Conservation (phyloP, 2,113 vertebrate species). For the Emydura subglobosa region DNA sequence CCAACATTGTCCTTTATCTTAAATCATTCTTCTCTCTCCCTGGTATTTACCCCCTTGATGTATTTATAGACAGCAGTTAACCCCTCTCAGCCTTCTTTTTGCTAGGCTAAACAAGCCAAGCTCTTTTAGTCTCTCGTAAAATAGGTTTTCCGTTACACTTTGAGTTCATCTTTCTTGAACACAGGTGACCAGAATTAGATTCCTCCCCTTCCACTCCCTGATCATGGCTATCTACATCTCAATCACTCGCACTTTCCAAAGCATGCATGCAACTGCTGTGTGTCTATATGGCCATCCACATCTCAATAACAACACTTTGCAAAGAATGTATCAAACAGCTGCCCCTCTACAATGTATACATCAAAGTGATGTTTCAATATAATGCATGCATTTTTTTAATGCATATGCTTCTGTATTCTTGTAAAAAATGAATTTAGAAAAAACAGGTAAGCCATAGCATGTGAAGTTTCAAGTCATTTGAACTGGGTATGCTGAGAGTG, state of each 20-base stretch:
- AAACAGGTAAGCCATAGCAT: background rate
- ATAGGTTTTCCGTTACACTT: background rate
- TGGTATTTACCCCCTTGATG: background rate
- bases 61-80: background rate
- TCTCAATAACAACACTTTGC: background rate
- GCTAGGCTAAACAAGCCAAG: too few relatives aligned
- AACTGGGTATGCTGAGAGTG: background rate
- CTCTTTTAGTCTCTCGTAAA: background rate
- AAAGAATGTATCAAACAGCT: background rate
- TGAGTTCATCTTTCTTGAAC: background rate
- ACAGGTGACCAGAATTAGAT: background rate
- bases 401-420: background rate
- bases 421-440: background rate
- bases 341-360: background rate
- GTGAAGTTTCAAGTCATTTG: background rate
- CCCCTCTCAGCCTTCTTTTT: background rate
- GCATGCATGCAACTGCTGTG: background rate
- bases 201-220: background rate
- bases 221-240: background rate
- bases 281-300: background rate
- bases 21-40: background rate
- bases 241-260: background rate
- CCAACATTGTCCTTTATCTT: background rate
- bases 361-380: background rate
- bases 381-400: background rate